A percentile compares a stretch with the other conserved stretches of the same genome.
Evolutionary conservation across 2,113 vertebrate genomes (phyloP).

Genomic region (Manacus vitellinus): DNA sequence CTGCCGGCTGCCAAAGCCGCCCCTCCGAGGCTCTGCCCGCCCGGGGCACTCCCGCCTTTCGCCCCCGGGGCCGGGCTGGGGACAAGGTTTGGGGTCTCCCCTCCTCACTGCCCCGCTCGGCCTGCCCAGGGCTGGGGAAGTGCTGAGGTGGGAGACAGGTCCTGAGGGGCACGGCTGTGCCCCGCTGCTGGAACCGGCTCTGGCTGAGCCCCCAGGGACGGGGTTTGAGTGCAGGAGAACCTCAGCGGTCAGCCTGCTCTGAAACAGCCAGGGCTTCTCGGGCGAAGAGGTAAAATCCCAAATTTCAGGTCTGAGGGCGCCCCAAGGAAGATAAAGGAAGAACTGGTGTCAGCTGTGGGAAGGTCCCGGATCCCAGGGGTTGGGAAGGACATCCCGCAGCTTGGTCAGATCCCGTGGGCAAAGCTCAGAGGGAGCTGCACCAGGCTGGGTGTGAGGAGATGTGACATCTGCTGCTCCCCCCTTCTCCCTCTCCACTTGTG

Average conservation of each 20-base stretch:
- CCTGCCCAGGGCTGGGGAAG: not conserved
- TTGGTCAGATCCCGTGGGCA: accelerated
- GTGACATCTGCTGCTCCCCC: not conserved
- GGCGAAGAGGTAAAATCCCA: not conserved
- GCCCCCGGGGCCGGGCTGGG: accelerated
- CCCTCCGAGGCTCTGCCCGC: not conserved
- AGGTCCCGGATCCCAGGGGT: no score
- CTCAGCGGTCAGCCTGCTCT: not conserved
- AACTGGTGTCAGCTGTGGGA: not conserved
- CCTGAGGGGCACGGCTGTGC: accelerated
- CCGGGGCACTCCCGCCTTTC: accelerated
- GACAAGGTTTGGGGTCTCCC: not conserved
- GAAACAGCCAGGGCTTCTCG: not conserved
- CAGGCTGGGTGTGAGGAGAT: accelerated
- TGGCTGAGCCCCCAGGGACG: no score
- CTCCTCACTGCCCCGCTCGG: no score
- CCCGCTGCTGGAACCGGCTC: accelerated
- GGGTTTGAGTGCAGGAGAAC: not conserved
- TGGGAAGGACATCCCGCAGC: not conserved
- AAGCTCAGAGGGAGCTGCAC: not conserved
- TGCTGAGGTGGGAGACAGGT: not conserved
- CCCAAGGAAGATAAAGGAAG: not conserved
- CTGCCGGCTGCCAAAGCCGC: accelerated
- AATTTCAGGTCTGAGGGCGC: not conserved
- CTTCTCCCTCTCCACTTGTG: no score